Evolutionary conservation across 2,797 vertebrate species (phyloP).

Genomic region (Brachymystax lenok): DNA sequence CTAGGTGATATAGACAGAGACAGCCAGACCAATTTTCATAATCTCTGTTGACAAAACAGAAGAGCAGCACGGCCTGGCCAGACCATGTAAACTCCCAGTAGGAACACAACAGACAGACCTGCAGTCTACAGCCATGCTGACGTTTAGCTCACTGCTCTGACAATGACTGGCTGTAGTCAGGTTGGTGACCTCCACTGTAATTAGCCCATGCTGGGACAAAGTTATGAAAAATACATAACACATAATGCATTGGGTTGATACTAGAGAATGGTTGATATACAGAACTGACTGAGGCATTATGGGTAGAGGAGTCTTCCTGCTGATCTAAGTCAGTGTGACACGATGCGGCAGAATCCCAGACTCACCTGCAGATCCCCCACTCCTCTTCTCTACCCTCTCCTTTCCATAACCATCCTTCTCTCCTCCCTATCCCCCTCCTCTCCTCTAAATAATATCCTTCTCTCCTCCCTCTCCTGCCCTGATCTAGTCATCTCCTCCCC

Average conservation of each 20-base stretch:
- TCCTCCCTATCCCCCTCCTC: neutral
- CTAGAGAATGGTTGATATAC: slow-evolving; percentile 1
- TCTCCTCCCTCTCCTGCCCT: slow-evolving; percentile 2
- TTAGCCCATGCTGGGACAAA: neutral
- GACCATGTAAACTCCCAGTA: neutral
- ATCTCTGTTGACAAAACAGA: slow-evolving; percentile 72
- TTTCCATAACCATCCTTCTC: slow-evolving; percentile 4
- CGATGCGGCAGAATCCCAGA: slow-evolving; percentile 24
- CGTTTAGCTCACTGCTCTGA: slow-evolving; percentile 3
- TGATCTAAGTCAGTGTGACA: slow-evolving; percentile 4
- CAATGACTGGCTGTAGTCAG: neutral
- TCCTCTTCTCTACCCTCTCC: slow-evolving; percentile 1
- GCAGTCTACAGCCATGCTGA: neutral
- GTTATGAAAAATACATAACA: neutral
- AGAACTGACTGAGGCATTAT: neutral
- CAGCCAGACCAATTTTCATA: slow-evolving; percentile 50
- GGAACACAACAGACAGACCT: neutral
- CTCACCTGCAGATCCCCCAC: slow-evolving; percentile 20
- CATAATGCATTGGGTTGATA: neutral
- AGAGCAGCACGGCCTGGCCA: slow-evolving; percentile 19
- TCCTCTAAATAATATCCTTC: too few species aligned
- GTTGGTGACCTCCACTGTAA: neutral
- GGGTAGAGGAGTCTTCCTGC: slow-evolving; percentile 4
- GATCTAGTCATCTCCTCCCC: too few species aligned
- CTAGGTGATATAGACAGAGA: slow-evolving; percentile 49